Evolutionary conservation across 2,888 invertebrate genomes (phyloP), one percentile per base, ranked within the genome.

Genomic region (Theodoxus fluviatilis): DNA sequence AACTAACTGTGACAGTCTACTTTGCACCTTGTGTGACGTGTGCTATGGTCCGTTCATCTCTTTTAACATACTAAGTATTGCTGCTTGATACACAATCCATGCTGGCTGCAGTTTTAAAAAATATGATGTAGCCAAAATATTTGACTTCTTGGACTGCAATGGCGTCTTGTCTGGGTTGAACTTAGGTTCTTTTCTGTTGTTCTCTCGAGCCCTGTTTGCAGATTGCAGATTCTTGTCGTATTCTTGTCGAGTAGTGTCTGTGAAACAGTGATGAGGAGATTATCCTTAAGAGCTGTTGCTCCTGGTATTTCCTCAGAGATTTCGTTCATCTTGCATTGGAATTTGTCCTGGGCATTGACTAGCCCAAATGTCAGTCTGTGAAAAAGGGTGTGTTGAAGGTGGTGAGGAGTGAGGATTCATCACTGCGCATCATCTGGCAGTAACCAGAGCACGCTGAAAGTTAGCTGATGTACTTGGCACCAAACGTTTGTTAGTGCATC

Each of bases 291-390:
- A 70, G 31, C 57, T 33, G 1, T 73, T 72, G 49, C 22, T 2
- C 66, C 66, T 49, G 47, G 33, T n/a, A 66, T 18, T 2, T 31
- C 33, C n/a, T 49, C 66, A 28, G 33, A 33, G 2, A 25, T 33
- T 22, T 66, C 66, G 9, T 66, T 49, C 64, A 64, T 64, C 38
- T 70, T 71, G 2, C 57, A n/a, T 15, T 64, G 64, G 43, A 64
- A 64, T 25, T 40, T 31, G 31, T 64, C 52, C 35, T 52, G 52
- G 3, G 67, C 67, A 9, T 33, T 63, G 18, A 67, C 67, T 1
- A 76, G 59, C 0, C 78, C 78, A 67, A 75, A 77, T 40, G 78
- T 77, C n/a, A 75, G 47, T 12, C 76, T n/a, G 33, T 71, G 28
- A 38, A 68, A 76, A 15, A 72, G 22, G 55, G 25, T 6, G 63